phyloP scores from a whole-genome alignment of 2,888 invertebrate genomes.

The Campoplex capitator region DNA sequence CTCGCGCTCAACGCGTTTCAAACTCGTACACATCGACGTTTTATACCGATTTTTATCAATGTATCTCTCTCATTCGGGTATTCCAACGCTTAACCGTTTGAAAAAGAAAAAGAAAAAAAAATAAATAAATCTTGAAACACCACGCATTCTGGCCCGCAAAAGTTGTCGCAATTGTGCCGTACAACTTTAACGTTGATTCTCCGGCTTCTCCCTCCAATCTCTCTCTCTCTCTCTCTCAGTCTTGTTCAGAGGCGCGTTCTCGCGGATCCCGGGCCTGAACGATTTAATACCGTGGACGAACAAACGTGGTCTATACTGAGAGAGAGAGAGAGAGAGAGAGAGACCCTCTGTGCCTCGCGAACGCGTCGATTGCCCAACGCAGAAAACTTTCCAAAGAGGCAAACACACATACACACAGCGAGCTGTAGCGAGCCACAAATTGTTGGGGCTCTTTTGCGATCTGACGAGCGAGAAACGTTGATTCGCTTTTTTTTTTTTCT shows the following conservation, averaged over 20 bases:
- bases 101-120: not conserved
- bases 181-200: constrained; percentile 54
- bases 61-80: not conserved
- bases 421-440: constrained; percentile 25
- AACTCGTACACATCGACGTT: not conserved
- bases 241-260: constrained; percentile 31
- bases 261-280: constrained; percentile 51
- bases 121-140: constrained; percentile 73
- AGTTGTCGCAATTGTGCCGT: constrained; percentile 77
- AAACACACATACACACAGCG: constrained; percentile 41
- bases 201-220: constrained; percentile 52
- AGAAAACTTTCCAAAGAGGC: constrained; percentile 69
- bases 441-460: constrained; percentile 39
- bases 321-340: constrained; percentile 24
- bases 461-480: constrained; percentile 19
- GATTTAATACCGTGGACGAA: constrained; percentile 43
- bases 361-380: constrained; percentile 66
- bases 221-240: constrained; percentile 25
- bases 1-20: not conserved
- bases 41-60: constrained; percentile 2
- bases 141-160: constrained; percentile 62
- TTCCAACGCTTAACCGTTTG: not conserved
- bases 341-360: constrained; percentile 51
- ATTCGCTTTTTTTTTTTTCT: not conserved
- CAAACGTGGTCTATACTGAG: constrained; percentile 34